Evolutionary conservation across 1,140 invertebrate genomes (phyloP).

Genomic region (Macrotrachela quadricornifera): DNA sequence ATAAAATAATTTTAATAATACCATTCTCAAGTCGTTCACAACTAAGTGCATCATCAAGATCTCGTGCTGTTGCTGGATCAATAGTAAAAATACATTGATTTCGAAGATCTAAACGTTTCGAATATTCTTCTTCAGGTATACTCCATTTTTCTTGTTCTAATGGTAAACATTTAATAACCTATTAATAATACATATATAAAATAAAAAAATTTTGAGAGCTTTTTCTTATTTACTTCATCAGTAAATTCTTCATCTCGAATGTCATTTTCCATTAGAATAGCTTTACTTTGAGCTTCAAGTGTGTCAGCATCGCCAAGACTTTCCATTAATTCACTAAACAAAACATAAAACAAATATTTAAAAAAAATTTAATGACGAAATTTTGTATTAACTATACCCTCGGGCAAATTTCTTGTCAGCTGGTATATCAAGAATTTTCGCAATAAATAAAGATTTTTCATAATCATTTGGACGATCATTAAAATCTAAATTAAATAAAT

Average conservation of each 20-base stretch:
- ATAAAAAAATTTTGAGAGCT: too few relatives aligned
- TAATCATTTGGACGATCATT: constrained; percentile 2
- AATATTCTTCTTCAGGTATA: constrained; percentile 29
- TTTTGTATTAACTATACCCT: not conserved
- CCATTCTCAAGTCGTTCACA: constrained; percentile 43
- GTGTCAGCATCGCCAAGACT: constrained; percentile 49
- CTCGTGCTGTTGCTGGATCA: constrained; percentile 6
- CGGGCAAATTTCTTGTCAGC: constrained; percentile 1
- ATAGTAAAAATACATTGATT: constrained; percentile 5
- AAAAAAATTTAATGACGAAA: not conserved
- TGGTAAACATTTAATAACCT: constrained; percentile 38
- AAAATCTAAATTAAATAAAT: not conserved
- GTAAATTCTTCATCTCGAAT: constrained; percentile 47
- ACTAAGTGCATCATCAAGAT: constrained; percentile 7
- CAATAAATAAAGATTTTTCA: constrained; percentile 6
- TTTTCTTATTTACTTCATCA: constrained; percentile 29
- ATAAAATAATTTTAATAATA: not conserved
- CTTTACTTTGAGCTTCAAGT: constrained; percentile 49
- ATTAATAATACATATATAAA: not conserved
- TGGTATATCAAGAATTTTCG: constrained; percentile 6
- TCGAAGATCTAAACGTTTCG: constrained; percentile 13
- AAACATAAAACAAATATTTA: not conserved
- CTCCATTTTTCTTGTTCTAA: constrained; percentile 23
- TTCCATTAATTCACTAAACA: constrained; percentile 37
- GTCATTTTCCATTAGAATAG: constrained; percentile 52